phyloP scores from a whole-genome alignment of 2,797 vertebrate species.

The Pachyuromys duprasi region DNA sequence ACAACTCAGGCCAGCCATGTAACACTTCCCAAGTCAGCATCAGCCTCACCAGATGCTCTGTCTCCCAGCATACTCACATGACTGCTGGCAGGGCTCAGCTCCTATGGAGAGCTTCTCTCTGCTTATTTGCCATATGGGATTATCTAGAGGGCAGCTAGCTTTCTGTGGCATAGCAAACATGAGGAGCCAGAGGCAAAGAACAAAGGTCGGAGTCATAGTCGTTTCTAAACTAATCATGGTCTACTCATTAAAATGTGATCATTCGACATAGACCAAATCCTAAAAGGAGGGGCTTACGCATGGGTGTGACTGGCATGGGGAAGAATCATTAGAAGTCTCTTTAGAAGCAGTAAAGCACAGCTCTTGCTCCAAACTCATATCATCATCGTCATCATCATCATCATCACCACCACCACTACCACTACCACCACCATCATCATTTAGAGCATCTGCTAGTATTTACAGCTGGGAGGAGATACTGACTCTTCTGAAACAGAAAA shows the following conservation, averaged over 20 bases:
- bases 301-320: neutral
- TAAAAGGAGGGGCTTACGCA: neutral
- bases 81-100: neutral
- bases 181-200: neutral
- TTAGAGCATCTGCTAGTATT: neutral
- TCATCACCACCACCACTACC: rapidly evolving
- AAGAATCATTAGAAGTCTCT: neutral
- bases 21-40: neutral
- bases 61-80: neutral
- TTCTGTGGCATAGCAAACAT: neutral
- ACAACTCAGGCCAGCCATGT: neutral
- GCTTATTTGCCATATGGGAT: neutral
- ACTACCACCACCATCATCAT: neutral
- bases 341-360: neutral
- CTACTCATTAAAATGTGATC: neutral
- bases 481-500: neutral
- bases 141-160: neutral
- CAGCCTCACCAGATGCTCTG: neutral
- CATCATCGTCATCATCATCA: no score
- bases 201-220: neutral
- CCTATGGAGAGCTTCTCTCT: neutral
- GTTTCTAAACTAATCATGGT: neutral
- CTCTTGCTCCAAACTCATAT: neutral
- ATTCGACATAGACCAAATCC: neutral
- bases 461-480: neutral